phyloP scores from a whole-genome alignment of 2,888 invertebrate genomes.

The Papilio protenor region DNA sequence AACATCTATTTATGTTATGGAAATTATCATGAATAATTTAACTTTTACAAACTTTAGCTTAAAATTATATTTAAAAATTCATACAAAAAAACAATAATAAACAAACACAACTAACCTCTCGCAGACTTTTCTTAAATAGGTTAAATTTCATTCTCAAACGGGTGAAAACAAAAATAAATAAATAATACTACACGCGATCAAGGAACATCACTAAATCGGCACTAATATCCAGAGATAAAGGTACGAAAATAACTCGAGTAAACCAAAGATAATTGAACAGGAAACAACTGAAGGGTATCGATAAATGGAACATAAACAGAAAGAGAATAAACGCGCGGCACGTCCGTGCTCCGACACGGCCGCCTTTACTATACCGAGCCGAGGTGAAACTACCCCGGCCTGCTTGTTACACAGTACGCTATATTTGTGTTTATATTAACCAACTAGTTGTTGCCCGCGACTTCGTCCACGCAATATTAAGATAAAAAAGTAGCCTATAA shows the following conservation, averaged over 20 bases:
- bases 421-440: not conserved
- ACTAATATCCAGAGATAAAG: conserved; percentile 59
- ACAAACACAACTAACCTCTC: conserved; percentile 63
- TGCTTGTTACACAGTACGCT: conserved; percentile 1
- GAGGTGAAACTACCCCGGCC: conserved; percentile 47
- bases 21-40: no score
- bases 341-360: conserved; percentile 49
- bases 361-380: conserved; percentile 46
- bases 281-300: conserved; percentile 36
- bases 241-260: conserved; percentile 48
- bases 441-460: no score
- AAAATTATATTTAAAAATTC: not conserved
- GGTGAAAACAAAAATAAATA: conserved; percentile 27
- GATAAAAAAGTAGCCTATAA: no score
- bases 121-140: conserved; percentile 74
- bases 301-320: conserved; percentile 43
- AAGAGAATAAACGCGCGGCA: conserved; percentile 35
- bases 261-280: conserved; percentile 39
- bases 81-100: conserved; percentile 17
- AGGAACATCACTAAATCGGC: conserved; percentile 44
- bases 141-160: conserved; percentile 72
- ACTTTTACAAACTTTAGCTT: no score
- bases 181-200: conserved; percentile 25
- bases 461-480: no score
- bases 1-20: not conserved